These are phyloP conservation scores for Camponotus pennsylvanicus DNA, from an alignment of 1,140 invertebrate species.

Conservation along the genomic window DNA sequence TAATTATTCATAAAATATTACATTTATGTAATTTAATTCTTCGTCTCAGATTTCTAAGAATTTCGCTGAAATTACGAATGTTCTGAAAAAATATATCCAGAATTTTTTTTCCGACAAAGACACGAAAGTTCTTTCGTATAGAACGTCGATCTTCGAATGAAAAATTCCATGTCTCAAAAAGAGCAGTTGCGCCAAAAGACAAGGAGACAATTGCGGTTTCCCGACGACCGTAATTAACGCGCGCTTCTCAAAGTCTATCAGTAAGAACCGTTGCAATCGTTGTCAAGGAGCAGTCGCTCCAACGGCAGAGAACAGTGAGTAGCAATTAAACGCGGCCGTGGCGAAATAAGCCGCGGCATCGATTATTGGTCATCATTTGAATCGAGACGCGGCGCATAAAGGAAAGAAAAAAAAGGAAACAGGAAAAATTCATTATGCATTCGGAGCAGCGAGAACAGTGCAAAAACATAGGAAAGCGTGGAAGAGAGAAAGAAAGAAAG, in stretches of 20 bases:
- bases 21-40: not conserved
- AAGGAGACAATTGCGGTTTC: constrained; percentile 35
- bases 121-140: not conserved
- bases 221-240: constrained; percentile 52
- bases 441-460: constrained; percentile 39
- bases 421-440: constrained; percentile 69
- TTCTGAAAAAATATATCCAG: not conserved
- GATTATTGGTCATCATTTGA: constrained; percentile 60
- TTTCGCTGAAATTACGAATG: not conserved
- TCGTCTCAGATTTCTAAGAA: not conserved
- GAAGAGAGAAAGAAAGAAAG: not conserved
- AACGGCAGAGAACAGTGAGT: not conserved
- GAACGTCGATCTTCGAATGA: constrained; percentile 30
- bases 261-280: constrained; percentile 9
- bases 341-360: constrained; percentile 40
- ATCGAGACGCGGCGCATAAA: constrained; percentile 3
- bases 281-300: not conserved
- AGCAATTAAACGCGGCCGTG: constrained; percentile 44
- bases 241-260: constrained; percentile 7
- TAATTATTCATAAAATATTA: constrained; percentile 4
- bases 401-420: not conserved
- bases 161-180: constrained; percentile 31
- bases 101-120: constrained; percentile 3
- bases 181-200: constrained; percentile 19
- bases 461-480: not conserved